Evolutionary conservation across 2,888 invertebrate genomes (phyloP), one percentile per base, ranked within the genome.

Genomic region (Melolontha melolontha): DNA sequence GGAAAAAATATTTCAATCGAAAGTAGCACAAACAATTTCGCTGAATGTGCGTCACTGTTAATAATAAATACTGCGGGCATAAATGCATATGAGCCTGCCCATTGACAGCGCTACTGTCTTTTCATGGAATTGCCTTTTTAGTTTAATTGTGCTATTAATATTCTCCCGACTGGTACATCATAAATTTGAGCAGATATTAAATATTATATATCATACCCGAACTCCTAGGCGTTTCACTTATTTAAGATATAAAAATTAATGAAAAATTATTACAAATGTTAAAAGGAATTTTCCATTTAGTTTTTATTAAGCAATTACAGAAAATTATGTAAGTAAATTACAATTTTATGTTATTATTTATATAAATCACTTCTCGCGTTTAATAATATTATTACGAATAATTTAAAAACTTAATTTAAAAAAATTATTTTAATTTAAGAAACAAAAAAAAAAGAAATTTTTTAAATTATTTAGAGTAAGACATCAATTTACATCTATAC

Each of bases 101-200:
- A 34, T 10, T 6, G 17, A 27, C 59, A 47, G 47, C 47, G 59
- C 59, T 62, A 47, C 47, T 62, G 59, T 62, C 47, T 49, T 47
- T 62, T 62, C 59, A 17, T 34, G 42, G 47, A 62, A 62, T 62
- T 62, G 59, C 17, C 59, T 34, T 34, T 62, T 47, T 34, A 47
- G 59, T 44, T 47, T 62, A 62, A 62, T 62, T 49, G 10, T 16
- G 16, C 16, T 47, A 62, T 62, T 62, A 62, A 62, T 62, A 62
- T 62, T 62, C 59, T 34, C 6, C 10, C 27, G 39, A 16, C 12
- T 47, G 49, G 34, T 34, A 47, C 14, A 11, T 47, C 59, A 34
- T 47, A 62, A 29, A 62, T 62, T 62, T 47, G 59, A n/a, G n/a
- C 34, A 47, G 59, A 62, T 62, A 62, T 62, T 62, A 62, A 62